Evolutionary conservation across 1,140 invertebrate genomes (phyloP), one percentile per base, ranked within the genome.

Genomic region (Zaprionus taronus): DNA sequence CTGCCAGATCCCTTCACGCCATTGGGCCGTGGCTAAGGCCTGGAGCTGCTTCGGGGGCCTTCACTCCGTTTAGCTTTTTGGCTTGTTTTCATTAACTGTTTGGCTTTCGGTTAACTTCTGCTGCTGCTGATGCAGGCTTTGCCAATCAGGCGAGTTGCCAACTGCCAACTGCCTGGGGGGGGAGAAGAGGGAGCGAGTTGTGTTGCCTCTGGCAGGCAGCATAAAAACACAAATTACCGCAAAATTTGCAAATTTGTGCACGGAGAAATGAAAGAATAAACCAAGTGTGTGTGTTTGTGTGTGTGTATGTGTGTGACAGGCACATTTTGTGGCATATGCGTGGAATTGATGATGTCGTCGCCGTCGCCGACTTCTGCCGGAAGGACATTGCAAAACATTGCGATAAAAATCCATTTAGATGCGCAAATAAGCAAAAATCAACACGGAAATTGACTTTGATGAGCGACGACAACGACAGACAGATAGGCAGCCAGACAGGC

Each of bases 351-450:
- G 72, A 51, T 51, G 47, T 20, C 47, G 47, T 9, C 72, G 55
- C 77, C 80, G 47, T 4, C 65, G 47, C 47, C 47, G 47, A n/a
- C n/a, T n/a, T 9, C 72, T 69, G 84, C 84, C 81, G 81, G 78
- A 82, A 80, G 83, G 72, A 80, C 83, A 85, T 86, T 85, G 83
- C 80, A 89, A 89, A 87, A 84, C 85, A 87, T 83, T 83, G 83
- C 84, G 83, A 87, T 83, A 83, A 87, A 87, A 87, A 89, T 87
- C 84, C 84, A 89, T 87, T 87, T 87, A 87, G 83, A 89, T 84
- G 84, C 84, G 81, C 84, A 87, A 87, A 87, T 87, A 87, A 83
- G 85, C 84, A 84, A 87, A 89, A 87, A 89, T 89, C 84, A 87
- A 90, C 85, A 89, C 76, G 81, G 66, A 89, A 87, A 87, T 87